Evolutionary conservation across 2,888 invertebrate genomes (phyloP).

Genomic region (Pyrrhia umbra): DNA sequence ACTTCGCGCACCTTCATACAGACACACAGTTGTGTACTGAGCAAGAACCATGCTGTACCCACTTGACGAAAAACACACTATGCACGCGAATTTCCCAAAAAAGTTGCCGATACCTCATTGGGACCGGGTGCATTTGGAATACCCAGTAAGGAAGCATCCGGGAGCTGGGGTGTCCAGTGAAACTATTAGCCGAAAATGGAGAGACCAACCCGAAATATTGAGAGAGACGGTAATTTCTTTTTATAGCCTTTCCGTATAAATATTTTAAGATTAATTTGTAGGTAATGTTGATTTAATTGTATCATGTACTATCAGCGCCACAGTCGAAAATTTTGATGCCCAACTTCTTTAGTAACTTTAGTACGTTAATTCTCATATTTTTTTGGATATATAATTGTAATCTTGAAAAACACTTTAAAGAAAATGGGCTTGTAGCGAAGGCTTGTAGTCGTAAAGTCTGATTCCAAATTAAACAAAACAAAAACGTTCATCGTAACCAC

Average conservation of each 20-base stretch:
- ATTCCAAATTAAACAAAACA: no score
- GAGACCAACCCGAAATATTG: slow-evolving; percentile 73
- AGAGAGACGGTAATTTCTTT: slow-evolving; percentile 69
- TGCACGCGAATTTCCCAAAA: slow-evolving; percentile 80
- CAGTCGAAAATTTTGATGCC: no score
- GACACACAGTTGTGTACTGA: not conserved
- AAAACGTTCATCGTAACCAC: no score
- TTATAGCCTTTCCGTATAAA: not conserved
- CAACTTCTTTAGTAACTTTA: no score
- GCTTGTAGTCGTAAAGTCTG: no score
- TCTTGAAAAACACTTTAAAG: no score
- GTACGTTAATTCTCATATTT: no score
- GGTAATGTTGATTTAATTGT: not conserved
- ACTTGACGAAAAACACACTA: slow-evolving; percentile 50
- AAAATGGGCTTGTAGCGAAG: no score
- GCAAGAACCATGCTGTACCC: slow-evolving; percentile 20
- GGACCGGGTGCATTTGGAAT: slow-evolving; percentile 78
- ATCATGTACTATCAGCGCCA: not conserved
- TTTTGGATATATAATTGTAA: no score
- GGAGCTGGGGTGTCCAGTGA: slow-evolving; percentile 76
- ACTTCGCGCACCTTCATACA: not conserved
- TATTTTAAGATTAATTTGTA: no score
- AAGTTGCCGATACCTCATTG: slow-evolving; percentile 70
- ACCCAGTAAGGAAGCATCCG: slow-evolving; percentile 77
- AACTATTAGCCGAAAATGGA: slow-evolving; percentile 73